phyloP scores from a whole-genome alignment of 2,888 invertebrate genomes.

The Drosophila limbata region DNA sequence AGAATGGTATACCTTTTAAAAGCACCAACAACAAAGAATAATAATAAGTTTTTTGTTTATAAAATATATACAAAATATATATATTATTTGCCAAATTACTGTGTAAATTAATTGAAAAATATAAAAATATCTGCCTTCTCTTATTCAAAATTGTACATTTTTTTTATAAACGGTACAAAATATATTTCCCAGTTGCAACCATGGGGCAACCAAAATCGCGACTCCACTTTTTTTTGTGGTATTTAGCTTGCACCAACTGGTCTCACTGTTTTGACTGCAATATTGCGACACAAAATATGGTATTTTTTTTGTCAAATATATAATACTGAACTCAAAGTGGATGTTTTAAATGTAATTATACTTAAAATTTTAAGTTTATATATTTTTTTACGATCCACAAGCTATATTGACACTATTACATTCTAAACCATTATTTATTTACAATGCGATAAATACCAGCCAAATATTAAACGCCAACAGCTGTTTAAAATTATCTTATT shows the following conservation, averaged over 20 bases:
- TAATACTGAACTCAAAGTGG: not conserved
- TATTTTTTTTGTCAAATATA: slow-evolving; percentile 7
- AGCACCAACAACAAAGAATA: too few relatives aligned
- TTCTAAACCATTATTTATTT: too few relatives aligned
- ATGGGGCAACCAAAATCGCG: slow-evolving; percentile 1
- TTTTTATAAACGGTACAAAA: not conserved
- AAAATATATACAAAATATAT: not conserved
- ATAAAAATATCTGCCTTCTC: too few relatives aligned
- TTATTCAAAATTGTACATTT: not conserved
- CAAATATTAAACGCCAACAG: too few relatives aligned
- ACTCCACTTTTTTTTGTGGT: slow-evolving; percentile 24
- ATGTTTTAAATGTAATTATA: not conserved
- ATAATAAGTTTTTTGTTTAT: not conserved
- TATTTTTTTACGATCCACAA: too few relatives aligned
- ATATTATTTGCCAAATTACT: not conserved
- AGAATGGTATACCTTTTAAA: not conserved
- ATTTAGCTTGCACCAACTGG: slow-evolving; percentile 22
- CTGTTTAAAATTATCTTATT: too few relatives aligned
- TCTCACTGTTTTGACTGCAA: slow-evolving; percentile 16
- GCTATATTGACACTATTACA: too few relatives aligned
- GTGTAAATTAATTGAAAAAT: too few relatives aligned
- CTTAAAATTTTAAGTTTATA: too few relatives aligned
- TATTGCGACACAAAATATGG: not conserved
- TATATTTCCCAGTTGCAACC: slow-evolving; percentile 3
- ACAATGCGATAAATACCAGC: too few relatives aligned